These are phyloP conservation scores for Calypte anna DNA, from an alignment of 2,113 vertebrate genomes.

Conservation along the genomic window DNA sequence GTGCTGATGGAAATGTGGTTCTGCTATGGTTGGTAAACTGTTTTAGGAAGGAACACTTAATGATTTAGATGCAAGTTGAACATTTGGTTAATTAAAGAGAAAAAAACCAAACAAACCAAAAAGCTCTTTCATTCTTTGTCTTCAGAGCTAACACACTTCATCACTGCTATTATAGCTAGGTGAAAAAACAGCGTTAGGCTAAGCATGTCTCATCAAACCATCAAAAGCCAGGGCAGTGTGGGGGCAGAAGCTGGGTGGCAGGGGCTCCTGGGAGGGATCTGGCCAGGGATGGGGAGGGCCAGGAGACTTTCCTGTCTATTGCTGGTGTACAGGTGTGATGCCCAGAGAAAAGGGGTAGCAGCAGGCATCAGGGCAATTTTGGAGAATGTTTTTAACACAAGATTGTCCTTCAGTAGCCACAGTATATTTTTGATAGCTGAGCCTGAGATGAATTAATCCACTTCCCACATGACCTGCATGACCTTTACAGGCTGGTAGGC, in stretches of 20 bases:
- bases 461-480: fast-evolving
- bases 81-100: background rate
- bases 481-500: background rate
- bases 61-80: background rate
- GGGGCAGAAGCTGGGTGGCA: background rate
- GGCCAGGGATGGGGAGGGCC: background rate
- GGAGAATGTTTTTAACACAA: background rate
- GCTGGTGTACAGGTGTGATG: background rate
- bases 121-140: background rate
- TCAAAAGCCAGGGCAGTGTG: background rate
- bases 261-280: background rate
- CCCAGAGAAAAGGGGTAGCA: background rate
- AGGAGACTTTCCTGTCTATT: background rate
- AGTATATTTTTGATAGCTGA: background rate
- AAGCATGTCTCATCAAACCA: background rate
- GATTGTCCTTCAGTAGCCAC: background rate
- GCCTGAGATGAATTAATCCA: background rate
- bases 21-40: constrained; percentile 87
- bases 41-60: background rate
- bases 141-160: background rate
- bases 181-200: background rate
- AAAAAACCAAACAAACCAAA: background rate
- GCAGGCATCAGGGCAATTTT: background rate
- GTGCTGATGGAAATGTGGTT: constrained; percentile 87
- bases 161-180: background rate